Evolutionary conservation across 30 jellyfish, hydroid and myxozoan species (phyloP).

Genomic region (Pelagia noctiluca): DNA sequence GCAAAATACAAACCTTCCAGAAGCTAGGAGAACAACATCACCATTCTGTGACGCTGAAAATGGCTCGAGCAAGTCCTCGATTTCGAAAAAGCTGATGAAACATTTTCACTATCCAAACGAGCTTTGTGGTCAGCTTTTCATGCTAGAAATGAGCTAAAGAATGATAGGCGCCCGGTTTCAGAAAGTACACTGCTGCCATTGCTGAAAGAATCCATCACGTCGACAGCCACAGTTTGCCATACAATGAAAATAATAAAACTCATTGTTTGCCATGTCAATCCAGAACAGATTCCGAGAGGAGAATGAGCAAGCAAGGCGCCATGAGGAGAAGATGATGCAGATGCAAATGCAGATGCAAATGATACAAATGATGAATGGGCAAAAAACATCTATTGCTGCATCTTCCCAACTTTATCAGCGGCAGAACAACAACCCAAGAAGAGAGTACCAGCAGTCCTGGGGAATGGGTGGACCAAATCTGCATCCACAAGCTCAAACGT

Average conservation of each 20-base stretch:
- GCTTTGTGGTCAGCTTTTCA: background rate
- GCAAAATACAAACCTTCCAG: background rate
- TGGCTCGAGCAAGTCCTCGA: background rate
- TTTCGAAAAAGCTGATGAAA: background rate
- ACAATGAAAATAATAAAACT: background rate
- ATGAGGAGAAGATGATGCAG: background rate
- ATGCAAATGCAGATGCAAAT: conserved; percentile 18
- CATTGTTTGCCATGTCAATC: background rate
- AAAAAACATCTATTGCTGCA: conserved; percentile 34
- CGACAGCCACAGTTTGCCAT: background rate
- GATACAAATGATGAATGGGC: background rate
- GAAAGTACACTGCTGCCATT: background rate
- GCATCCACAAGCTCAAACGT: conserved; percentile 16
- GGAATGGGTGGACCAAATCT: conserved; percentile 22
- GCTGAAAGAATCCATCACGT: background rate
- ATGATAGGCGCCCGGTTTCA: background rate
- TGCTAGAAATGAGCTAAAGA: background rate
- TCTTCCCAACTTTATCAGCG: conserved; percentile 24
- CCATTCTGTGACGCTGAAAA: background rate
- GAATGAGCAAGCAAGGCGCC: background rate
- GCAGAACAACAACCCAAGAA: conserved; percentile 16
- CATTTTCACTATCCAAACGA: background rate
- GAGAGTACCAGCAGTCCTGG: conserved; percentile 27
- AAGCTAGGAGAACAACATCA: background rate
- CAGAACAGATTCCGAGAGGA: background rate